These are phyloP conservation scores for Eurystomus gularis DNA, from an alignment of 2,113 vertebrate genomes.

Conservation along the genomic window DNA sequence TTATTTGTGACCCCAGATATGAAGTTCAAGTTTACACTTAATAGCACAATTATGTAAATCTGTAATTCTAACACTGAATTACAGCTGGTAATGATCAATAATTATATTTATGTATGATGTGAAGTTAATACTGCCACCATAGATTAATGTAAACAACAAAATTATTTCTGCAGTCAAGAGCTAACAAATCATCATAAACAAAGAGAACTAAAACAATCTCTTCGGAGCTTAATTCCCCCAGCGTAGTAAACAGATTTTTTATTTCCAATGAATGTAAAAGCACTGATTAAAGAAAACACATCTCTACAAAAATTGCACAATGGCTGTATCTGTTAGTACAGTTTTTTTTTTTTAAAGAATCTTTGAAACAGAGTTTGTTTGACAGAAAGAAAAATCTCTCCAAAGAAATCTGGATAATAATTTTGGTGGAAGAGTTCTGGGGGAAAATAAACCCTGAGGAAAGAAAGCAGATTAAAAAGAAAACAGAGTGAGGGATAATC, in stretches of 20 bases:
- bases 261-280: conserved; percentile 66
- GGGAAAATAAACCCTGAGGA: not conserved
- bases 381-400: conserved; percentile 24
- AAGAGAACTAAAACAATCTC: conserved; percentile 75
- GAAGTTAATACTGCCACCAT: conserved; percentile 78
- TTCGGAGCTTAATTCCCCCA: conserved; percentile 72
- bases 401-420: conserved; percentile 22
- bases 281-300: conserved; percentile 59
- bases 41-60: conserved; percentile 85
- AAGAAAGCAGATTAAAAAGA: not conserved
- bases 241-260: conserved; percentile 72
- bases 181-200: conserved; percentile 79
- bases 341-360: not conserved
- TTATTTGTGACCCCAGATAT: conserved; percentile 81
- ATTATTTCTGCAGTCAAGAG: conserved; percentile 78
- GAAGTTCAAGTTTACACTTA: conserved; percentile 83
- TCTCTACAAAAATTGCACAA: conserved; percentile 41
- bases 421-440: conserved; percentile 13
- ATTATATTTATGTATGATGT: conserved; percentile 83
- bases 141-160: conserved; percentile 83
- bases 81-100: conserved; percentile 85
- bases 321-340: conserved; percentile 5
- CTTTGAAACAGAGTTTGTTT: conserved; percentile 19
- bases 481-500: not conserved
- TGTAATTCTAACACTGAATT: conserved; percentile 81